Conservation (phyloP, 2,797 vertebrate species). For the Glossophaga mutica region DNA sequence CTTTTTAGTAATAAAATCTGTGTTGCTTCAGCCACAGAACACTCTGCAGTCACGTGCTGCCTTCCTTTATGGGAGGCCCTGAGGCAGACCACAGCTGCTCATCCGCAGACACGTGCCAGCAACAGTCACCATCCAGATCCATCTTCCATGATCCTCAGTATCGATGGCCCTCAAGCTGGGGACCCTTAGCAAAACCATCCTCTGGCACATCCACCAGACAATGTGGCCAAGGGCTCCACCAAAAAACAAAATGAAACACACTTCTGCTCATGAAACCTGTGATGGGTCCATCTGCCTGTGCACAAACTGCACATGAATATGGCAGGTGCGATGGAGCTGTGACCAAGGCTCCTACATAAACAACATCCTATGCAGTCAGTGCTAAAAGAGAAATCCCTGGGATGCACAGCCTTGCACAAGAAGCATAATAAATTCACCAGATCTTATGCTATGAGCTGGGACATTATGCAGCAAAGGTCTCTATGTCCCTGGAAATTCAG, state of each 20-base stretch:
- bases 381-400: not conserved
- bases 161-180: not conserved
- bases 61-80: not conserved
- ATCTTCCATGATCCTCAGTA: not conserved
- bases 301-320: not conserved
- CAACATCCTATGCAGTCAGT: conserved; percentile 23
- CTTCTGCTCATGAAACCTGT: conserved; percentile 17
- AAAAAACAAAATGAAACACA: conserved; percentile 12
- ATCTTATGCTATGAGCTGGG: not conserved
- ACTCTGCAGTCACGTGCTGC: not conserved
- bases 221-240: not conserved
- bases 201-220: not conserved
- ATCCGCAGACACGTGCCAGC: not conserved
- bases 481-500: not conserved
- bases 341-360: conserved; percentile 59
- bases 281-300: conserved; percentile 52
- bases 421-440: not conserved
- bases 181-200: not conserved
- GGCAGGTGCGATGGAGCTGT: not conserved
- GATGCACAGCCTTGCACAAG: not conserved
- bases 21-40: not conserved
- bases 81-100: not conserved
- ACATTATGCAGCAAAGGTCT: not conserved
- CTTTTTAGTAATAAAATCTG: not conserved
- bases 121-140: not conserved